A percentile compares a stretch with the other conserved stretches of the same genome.
These are phyloP conservation scores for Maccullochella peelii DNA, from an alignment of 2,113 vertebrate genomes.

Conservation along the genomic window DNA sequence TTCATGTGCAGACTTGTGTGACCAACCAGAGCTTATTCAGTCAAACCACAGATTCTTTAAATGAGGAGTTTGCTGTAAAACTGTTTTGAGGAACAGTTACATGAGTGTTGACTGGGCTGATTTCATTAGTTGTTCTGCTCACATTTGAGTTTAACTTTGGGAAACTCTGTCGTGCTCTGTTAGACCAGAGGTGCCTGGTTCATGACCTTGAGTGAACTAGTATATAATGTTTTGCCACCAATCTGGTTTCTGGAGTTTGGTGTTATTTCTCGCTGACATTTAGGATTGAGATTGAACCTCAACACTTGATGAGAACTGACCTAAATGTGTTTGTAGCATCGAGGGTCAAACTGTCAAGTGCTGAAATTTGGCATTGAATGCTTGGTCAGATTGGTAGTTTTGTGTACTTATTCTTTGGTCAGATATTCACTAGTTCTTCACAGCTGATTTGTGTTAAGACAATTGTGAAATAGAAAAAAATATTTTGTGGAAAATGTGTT, in stretches of 20 bases:
- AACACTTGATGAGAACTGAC: neutral
- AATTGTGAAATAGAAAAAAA: neutral
- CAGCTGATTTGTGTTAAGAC: neutral
- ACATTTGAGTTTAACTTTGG: neutral
- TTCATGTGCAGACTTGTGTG: conserved; percentile 46
- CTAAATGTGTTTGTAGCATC: neutral
- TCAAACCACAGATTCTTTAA: neutral
- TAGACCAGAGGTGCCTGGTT: too few relatives aligned
- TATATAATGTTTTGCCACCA: neutral
- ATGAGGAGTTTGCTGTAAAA: neutral
- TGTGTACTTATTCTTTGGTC: neutral
- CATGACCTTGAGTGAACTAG: too few relatives aligned
- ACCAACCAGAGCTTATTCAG: conserved; percentile 11
- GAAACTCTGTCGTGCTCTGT: too few relatives aligned
- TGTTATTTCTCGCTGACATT: neutral
- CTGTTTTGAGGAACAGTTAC: neutral
- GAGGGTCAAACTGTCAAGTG: neutral
- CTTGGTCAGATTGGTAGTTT: neutral
- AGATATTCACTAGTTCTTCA: neutral
- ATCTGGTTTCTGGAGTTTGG: neutral
- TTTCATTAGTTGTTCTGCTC: neutral
- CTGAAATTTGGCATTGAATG: neutral
- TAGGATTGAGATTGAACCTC: neutral
- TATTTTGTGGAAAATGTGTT: neutral
- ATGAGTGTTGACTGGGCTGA: neutral